Conservation (phyloP, 2,113 vertebrate species). For the Macaca mulatta region DNA sequence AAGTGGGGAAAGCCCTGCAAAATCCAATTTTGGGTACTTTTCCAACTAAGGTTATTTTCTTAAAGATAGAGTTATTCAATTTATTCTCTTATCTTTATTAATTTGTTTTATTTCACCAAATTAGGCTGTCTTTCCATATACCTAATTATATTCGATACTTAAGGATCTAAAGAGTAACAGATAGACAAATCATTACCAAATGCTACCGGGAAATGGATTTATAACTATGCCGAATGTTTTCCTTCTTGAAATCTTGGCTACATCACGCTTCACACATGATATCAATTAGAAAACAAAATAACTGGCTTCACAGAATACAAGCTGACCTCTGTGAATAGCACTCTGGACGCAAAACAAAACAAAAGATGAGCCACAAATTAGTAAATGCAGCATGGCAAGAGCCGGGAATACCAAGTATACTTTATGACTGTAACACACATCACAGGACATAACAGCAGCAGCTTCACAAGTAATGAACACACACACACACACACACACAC, state of each 20-base stretch:
- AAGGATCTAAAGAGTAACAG: conserved; percentile 40
- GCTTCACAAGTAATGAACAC: conserved; percentile 16
- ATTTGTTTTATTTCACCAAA: conserved; percentile 1
- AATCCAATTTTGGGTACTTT: conserved; percentile 10
- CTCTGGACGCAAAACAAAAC: not conserved
- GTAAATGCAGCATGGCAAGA: not conserved
- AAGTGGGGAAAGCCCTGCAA: not conserved
- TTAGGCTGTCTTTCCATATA: conserved; percentile 42
- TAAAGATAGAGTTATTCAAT: conserved; percentile 10
- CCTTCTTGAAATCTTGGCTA: conserved; percentile 60
- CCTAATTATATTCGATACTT: conserved; percentile 37
- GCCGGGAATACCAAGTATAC: not conserved
- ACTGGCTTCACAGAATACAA: conserved; percentile 38
- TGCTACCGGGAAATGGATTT: conserved; percentile 40
- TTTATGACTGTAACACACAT: conserved; percentile 54
- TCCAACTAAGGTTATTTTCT: conserved; percentile 18
- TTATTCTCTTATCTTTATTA: conserved; percentile 30
- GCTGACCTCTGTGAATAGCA: conserved; percentile 49
- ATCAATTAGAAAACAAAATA: conserved; percentile 64
- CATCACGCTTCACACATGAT: conserved; percentile 53
- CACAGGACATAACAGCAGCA: conserved; percentile 25
- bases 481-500: too few species aligned
- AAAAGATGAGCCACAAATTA: conserved; percentile 35
- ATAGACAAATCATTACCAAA: conserved; percentile 66
- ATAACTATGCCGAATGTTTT: conserved; percentile 54